These are phyloP conservation scores for Pissodes strobi DNA, from an alignment of 1,140 invertebrate genomes.

Conservation along the genomic window DNA sequence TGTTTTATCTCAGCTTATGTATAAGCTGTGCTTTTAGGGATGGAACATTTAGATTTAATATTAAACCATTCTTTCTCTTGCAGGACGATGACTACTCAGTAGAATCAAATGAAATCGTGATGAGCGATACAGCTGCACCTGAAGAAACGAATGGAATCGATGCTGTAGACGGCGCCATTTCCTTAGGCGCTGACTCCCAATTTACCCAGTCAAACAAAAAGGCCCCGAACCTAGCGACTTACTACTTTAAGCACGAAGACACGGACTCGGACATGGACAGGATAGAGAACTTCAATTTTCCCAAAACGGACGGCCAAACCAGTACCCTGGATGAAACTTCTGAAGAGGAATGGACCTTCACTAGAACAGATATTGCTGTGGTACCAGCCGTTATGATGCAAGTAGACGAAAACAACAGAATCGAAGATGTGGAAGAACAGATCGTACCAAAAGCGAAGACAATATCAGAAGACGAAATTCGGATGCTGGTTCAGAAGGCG, in stretches of 20 bases:
- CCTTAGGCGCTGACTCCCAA: constrained; percentile 34
- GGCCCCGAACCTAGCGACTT: constrained; percentile 78
- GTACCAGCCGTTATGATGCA: constrained; percentile 41
- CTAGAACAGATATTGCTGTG: constrained; percentile 56
- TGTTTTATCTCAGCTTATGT: not conserved
- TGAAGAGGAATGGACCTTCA: constrained; percentile 75
- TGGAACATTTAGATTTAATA: not conserved
- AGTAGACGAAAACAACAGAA: constrained; percentile 49
- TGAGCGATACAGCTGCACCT: constrained; percentile 21
- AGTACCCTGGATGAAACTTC: constrained; percentile 68
- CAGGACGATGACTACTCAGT: constrained; percentile 28
- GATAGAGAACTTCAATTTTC: constrained; percentile 46
- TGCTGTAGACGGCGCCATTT: constrained; percentile 28
- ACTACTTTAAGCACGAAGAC: constrained; percentile 82
- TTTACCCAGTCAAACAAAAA: constrained; percentile 63
- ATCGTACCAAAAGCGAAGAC: constrained; percentile 34
- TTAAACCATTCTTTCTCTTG: constrained; percentile 7
- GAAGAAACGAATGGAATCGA: constrained; percentile 25
- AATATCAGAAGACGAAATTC: constrained; percentile 60
- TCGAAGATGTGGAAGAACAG: constrained; percentile 52
- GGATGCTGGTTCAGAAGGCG: constrained; percentile 70
- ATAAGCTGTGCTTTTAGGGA: not conserved
- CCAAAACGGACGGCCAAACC: constrained; percentile 54
- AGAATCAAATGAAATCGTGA: constrained; percentile 29
- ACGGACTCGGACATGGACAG: constrained; percentile 73